Conservation (phyloP, 2,797 vertebrate genomes). For the Anguilla obscura region DNA sequence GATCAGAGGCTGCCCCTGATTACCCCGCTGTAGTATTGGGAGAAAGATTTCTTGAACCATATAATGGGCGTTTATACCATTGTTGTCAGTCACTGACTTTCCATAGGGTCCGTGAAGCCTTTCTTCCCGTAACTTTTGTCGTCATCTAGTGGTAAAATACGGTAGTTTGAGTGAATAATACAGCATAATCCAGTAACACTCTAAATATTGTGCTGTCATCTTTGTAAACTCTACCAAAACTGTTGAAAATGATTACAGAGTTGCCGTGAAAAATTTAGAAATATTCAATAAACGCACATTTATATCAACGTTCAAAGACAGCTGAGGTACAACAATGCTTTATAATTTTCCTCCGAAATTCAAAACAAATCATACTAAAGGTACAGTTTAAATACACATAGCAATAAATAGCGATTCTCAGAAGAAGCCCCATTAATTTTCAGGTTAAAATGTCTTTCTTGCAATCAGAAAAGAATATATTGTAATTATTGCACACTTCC, state of each 20-base stretch:
- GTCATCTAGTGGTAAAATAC: background rate
- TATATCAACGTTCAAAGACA: background rate
- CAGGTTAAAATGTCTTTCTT: background rate
- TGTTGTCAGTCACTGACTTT: background rate
- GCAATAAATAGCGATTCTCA: background rate
- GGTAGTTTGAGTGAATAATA: background rate
- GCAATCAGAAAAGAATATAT: background rate
- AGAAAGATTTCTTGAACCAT: too few relatives aligned
- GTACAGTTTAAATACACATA: background rate
- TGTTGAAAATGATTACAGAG: background rate
- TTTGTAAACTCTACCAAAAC: background rate
- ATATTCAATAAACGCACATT: background rate
- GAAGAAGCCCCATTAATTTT: background rate
- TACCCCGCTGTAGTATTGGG: too few relatives aligned
- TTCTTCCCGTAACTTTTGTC: background rate
- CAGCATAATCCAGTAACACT: background rate
- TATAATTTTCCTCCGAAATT: background rate
- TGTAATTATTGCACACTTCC: slow-evolving; percentile 1
- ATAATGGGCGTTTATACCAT: too few relatives aligned
- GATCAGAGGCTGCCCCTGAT: too few relatives aligned
- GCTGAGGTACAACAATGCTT: too few relatives aligned
- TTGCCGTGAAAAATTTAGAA: background rate
- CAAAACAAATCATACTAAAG: background rate
- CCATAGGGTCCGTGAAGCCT: background rate
- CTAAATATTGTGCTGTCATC: background rate